Evolutionary conservation across 1,140 invertebrate genomes (phyloP).

Genomic region (Apocrypta bakeri): DNA sequence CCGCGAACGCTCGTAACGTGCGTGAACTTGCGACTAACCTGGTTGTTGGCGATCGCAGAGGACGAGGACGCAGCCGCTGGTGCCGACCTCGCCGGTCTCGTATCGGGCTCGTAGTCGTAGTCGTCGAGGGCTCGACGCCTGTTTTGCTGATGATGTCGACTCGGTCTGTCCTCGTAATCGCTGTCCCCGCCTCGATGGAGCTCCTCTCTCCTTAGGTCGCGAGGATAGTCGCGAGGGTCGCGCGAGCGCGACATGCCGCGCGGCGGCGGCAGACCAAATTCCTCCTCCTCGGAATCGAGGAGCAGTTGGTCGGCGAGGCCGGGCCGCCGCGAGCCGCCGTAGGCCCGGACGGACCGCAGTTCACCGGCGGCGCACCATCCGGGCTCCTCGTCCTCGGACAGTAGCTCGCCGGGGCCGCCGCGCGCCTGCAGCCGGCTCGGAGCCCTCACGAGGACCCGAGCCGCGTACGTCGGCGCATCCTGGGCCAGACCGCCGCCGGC

Average conservation of each 20-base stretch:
- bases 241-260: conserved; percentile 1
- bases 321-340: conserved; percentile 50
- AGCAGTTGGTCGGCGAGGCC: conserved; percentile 68
- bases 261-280: conserved; percentile 52
- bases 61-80: conserved; percentile 52
- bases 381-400: conserved; percentile 67
- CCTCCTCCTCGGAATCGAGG: conserved; percentile 71
- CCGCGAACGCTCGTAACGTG: not conserved
- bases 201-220: conserved; percentile 17
- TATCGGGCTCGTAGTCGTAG: conserved; percentile 60
- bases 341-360: conserved; percentile 53
- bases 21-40: conserved; percentile 57
- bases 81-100: conserved; percentile 48
- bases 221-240: conserved; percentile 2
- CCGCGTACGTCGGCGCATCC: conserved; percentile 44
- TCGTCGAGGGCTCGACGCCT: conserved; percentile 62
- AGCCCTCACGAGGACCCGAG: conserved; percentile 48
- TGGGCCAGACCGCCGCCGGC: conserved; percentile 56
- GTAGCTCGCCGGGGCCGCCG: conserved; percentile 61
- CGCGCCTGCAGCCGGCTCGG: conserved; percentile 40
- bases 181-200: conserved; percentile 55
- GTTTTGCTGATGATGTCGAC: conserved; percentile 53
- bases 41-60: conserved; percentile 62
- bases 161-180: conserved; percentile 63
- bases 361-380: conserved; percentile 66